Conservation (phyloP, 2,888 invertebrate species). For the Sarcophaga caerulescens region DNA sequence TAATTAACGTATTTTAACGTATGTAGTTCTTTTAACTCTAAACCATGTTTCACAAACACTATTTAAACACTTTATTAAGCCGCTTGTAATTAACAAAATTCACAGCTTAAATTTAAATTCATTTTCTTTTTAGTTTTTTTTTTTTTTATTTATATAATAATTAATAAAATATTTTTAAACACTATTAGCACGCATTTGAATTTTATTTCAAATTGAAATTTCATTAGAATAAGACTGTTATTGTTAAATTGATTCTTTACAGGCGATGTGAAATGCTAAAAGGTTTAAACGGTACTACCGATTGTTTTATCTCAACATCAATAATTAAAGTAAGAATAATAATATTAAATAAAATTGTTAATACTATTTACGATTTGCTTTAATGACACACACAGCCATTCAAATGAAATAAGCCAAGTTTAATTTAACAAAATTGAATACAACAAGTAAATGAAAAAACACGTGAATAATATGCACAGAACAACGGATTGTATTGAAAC, state of each 20-base stretch:
- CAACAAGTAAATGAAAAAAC: background rate
- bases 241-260: conserved; percentile 12
- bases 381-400: background rate
- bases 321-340: conserved; percentile 55
- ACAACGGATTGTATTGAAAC: background rate
- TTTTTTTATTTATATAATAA: conserved; percentile 35
- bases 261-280: conserved; percentile 56
- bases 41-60: conserved; percentile 32
- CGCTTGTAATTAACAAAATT: conserved; percentile 23
- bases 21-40: conserved; percentile 9
- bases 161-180: conserved; percentile 39
- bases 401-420: background rate
- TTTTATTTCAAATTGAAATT: conserved; percentile 4
- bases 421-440: background rate
- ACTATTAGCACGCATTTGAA: conserved; percentile 50
- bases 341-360: conserved; percentile 5
- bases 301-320: conserved; percentile 52
- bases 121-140: conserved; percentile 18
- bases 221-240: background rate
- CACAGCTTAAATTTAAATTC: background rate
- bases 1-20: conserved; percentile 12
- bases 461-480: background rate
- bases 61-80: conserved; percentile 34
- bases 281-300: conserved; percentile 64
- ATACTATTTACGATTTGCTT: conserved; percentile 11